Conservation (phyloP, 2,888 invertebrate genomes). For the Agrotis segetum region DNA sequence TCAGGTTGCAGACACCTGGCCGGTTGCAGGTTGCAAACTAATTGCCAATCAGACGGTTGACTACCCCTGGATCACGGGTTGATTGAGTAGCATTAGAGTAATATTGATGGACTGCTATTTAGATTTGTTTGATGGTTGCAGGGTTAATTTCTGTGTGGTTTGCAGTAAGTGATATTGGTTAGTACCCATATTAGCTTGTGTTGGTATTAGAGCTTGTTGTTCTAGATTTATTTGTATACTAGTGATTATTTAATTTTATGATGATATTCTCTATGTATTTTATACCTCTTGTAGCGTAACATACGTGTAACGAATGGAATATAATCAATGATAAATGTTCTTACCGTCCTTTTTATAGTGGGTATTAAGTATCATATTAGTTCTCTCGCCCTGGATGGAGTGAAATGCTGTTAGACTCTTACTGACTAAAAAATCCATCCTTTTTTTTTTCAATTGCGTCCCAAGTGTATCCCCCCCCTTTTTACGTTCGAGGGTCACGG, state of each 20-base stretch:
- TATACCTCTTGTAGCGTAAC: too few relatives aligned
- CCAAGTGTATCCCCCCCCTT: too few relatives aligned
- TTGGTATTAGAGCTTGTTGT: not conserved
- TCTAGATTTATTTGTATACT: not conserved
- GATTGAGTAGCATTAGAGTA: conserved; percentile 42
- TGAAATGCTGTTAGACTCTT: too few relatives aligned
- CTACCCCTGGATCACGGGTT: conserved; percentile 61
- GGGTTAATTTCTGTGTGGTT: conserved; percentile 5
- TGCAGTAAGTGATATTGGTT: not conserved
- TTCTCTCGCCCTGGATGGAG: too few relatives aligned
- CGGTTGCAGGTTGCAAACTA: conserved; percentile 62
- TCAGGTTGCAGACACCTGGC: conserved; percentile 71
- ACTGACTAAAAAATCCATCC: too few relatives aligned
- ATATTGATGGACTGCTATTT: conserved; percentile 43
- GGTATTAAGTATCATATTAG: too few relatives aligned
- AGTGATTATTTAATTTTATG: not conserved
- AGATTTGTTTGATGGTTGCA: conserved; percentile 21
- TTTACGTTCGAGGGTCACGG: too few relatives aligned
- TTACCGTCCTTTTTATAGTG: too few relatives aligned
- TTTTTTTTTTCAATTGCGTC: too few relatives aligned
- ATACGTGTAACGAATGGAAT: too few relatives aligned
- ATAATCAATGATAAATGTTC: too few relatives aligned
- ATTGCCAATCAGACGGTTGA: conserved; percentile 81
- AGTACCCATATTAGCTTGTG: not conserved
- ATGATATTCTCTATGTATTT: too few relatives aligned